Conservation (phyloP, 2,113 vertebrate species). For the Notarius quadriscutis region DNA sequence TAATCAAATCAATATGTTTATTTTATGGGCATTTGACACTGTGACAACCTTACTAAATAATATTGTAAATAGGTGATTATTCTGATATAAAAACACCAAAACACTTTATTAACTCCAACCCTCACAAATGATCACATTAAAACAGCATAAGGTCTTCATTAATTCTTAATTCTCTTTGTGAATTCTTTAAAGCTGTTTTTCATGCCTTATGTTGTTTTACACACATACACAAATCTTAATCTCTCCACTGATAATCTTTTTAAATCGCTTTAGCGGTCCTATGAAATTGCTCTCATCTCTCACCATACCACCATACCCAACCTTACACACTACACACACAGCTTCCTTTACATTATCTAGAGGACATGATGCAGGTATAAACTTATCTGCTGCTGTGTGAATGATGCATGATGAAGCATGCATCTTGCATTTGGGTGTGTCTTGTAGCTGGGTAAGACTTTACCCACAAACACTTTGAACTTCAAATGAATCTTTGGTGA, state of each 20-base stretch:
- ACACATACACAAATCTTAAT: not conserved
- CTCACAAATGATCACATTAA: not conserved
- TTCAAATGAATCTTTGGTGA: not conserved
- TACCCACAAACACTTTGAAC: not conserved
- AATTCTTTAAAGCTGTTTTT: not conserved
- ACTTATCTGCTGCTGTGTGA: not conserved
- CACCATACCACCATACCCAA: not conserved
- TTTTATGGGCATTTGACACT: not conserved
- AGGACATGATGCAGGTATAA: not conserved
- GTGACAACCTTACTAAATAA: not conserved
- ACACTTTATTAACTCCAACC: not conserved
- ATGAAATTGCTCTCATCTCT: not conserved
- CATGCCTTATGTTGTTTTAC: no score
- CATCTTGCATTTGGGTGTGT: no score
- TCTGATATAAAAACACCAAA: not conserved
- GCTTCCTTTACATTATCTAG: conserved; percentile 37
- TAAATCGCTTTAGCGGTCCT: not conserved
- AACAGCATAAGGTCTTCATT: no score
- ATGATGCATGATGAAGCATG: not conserved
- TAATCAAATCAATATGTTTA: not conserved
- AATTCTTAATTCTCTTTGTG: no score
- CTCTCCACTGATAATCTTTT: not conserved
- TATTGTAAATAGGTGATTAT: not conserved
- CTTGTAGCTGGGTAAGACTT: not conserved
- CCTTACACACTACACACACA: conserved; percentile 30